These are phyloP conservation scores for Neostethus bicornis DNA, from an alignment of 2,797 vertebrate genomes.

Conservation along the genomic window DNA sequence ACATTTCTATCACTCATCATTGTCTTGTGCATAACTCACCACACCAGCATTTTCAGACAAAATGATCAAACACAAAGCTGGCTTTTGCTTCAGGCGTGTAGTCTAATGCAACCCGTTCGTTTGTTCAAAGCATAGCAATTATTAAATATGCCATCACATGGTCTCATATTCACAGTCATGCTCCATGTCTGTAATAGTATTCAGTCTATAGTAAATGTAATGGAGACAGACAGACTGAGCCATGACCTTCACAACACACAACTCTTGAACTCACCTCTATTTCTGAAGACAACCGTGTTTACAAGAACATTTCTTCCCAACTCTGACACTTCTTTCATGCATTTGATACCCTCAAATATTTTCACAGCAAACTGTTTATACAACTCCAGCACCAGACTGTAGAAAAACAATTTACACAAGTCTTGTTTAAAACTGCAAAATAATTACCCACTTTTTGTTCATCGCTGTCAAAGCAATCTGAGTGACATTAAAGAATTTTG, in stretches of 20 bases:
- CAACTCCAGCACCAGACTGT: conserved; percentile 46
- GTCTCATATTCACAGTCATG: conserved; percentile 35
- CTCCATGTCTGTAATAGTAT: conserved; percentile 38
- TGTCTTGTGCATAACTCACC: conserved; percentile 15
- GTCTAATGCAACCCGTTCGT: conserved; percentile 26
- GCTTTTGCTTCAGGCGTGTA: conserved; percentile 26
- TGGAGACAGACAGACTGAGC: conserved; percentile 61
- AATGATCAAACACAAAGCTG: conserved; percentile 29
- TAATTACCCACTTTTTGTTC: conserved; percentile 56
- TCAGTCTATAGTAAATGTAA: conserved; percentile 60
- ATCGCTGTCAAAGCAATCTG: conserved; percentile 47
- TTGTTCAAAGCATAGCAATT: conserved; percentile 47
- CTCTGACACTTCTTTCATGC: conserved; percentile 53
- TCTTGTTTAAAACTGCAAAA: conserved; percentile 50
- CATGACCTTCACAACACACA: conserved; percentile 59
- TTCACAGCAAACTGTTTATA: conserved; percentile 44
- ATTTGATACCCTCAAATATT: conserved; percentile 47
- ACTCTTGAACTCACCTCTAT: conserved; percentile 36
- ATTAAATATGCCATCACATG: conserved; percentile 48
- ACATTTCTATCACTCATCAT: conserved; percentile 29
- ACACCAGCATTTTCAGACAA: conserved; percentile 32
- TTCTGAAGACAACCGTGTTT: conserved; percentile 46
- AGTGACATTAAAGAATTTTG: conserved; percentile 54
- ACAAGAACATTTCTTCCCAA: conserved; percentile 31
- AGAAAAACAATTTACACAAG: conserved; percentile 48